Conservation (phyloP, 2,797 vertebrate genomes). For the Myripristis jacobus region DNA sequence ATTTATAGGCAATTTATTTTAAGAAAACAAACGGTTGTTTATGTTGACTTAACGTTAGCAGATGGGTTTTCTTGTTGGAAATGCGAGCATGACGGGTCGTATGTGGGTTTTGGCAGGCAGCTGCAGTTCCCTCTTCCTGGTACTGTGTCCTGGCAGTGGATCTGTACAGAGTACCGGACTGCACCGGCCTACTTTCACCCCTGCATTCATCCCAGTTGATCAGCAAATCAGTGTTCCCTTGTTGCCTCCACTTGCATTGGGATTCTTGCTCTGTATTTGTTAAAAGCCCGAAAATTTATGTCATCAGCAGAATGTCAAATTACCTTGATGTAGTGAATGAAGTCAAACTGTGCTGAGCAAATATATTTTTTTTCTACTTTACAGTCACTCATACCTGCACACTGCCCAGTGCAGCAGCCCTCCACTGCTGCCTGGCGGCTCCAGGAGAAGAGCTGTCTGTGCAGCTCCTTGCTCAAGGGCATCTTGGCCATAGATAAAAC, state of each 20-base stretch:
- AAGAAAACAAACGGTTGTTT: no score
- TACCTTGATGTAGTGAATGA: neutral
- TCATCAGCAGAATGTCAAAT: conserved; percentile 10
- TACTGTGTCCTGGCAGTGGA: no score
- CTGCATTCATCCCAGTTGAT: conserved; percentile 29
- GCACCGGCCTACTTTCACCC: no score
- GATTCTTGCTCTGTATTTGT: neutral
- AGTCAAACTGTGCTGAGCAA: conserved; percentile 14
- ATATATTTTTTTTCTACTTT: conserved; percentile 14
- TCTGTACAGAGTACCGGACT: no score
- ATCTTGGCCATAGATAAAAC: conserved; percentile 33
- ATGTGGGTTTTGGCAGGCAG: no score
- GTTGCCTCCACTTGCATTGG: conserved; percentile 15
- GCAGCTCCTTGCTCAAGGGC: conserved; percentile 21
- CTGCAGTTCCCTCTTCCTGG: no score
- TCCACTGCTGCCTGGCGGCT: neutral
- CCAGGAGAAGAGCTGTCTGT: conserved; percentile 16
- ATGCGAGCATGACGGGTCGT: no score
- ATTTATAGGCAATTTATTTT: no score
- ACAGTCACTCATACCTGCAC: conserved; percentile 11
- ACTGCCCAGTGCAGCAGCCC: neutral
- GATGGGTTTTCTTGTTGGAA: no score
- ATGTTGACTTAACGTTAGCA: no score
- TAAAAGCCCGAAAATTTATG: neutral
- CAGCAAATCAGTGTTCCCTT: neutral